A percentile compares a stretch with the other conserved stretches of the same genome.
phyloP scores from a whole-genome alignment of 2,113 vertebrate species.

The Tupaia tana region DNA sequence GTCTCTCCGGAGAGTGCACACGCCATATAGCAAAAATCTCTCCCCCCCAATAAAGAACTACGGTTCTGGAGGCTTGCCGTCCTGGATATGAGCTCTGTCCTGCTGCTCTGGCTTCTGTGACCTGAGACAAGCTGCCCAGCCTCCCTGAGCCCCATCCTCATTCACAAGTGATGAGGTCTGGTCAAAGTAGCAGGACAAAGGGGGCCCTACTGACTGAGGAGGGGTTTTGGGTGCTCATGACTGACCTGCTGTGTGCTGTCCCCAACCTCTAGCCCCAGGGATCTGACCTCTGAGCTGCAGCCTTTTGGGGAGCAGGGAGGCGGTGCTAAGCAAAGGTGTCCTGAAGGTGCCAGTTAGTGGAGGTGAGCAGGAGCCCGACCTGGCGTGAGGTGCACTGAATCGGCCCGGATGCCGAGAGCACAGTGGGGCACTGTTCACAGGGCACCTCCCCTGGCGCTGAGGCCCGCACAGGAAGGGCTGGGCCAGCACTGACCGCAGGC shows the following conservation, averaged over 20 bases:
- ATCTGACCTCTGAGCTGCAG: neutral
- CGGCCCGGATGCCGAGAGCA: constrained; percentile 43
- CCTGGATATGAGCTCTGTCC: neutral
- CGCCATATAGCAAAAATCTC: no score
- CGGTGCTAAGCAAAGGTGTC: neutral
- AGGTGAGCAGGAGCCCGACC: neutral
- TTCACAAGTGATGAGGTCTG: neutral
- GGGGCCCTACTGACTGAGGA: neutral
- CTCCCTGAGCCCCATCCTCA: neutral
- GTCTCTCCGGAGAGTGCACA: no score
- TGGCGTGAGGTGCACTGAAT: neutral
- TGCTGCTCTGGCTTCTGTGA: neutral
- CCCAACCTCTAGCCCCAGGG: neutral
- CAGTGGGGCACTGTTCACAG: constrained; percentile 59
- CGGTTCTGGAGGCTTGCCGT: neutral
- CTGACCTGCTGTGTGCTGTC: neutral
- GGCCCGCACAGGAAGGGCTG: constrained; percentile 66
- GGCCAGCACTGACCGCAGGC: constrained; percentile 46
- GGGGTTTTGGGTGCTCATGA: neutral
- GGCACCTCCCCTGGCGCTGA: neutral
- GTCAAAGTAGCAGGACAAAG: neutral
- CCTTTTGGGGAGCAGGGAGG: neutral
- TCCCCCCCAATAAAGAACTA: no score
- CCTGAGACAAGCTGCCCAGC: neutral
- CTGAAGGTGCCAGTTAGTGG: neutral